Percentiles rank a stretch among this genome's conserved stretches.
phyloP scores from a whole-genome alignment of 2,888 invertebrate genomes.

The Calameuta filiformis region DNA sequence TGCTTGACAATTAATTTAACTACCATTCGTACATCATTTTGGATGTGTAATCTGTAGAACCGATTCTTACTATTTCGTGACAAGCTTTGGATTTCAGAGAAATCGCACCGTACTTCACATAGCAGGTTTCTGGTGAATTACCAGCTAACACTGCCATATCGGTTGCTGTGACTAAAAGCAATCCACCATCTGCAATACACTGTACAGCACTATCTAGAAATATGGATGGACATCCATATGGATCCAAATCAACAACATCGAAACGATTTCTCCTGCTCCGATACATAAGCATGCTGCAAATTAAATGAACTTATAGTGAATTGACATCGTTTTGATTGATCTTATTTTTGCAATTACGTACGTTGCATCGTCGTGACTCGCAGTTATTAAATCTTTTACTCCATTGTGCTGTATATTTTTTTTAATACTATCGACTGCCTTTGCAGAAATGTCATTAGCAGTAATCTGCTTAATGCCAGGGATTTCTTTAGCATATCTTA shows the following conservation, averaged over 20 bases:
- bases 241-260: constrained; percentile 94
- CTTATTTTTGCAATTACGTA: constrained; percentile 64
- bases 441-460: constrained; percentile 90
- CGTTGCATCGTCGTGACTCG: constrained; percentile 91
- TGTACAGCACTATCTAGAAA: constrained; percentile 93
- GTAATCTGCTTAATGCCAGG: constrained; percentile 81
- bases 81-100: constrained; percentile 87
- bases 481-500: constrained; percentile 96
- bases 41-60: not conserved
- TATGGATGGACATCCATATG: constrained; percentile 94
- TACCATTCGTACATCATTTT: not conserved
- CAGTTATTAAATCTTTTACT: constrained; percentile 78
- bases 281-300: constrained; percentile 84
- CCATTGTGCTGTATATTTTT: constrained; percentile 82
- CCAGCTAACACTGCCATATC: constrained; percentile 98
- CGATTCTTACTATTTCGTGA: constrained; percentile 87
- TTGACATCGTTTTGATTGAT: constrained; percentile 3
- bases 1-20: not conserved
- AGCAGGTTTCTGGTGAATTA: constrained; percentile 93
- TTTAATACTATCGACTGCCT: constrained; percentile 88
- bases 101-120: constrained; percentile 91
- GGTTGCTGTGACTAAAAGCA: constrained; percentile 95
- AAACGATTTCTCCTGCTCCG: constrained; percentile 79
- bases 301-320: not conserved
- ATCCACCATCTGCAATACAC: constrained; percentile 82